Evolutionary conservation across 2,113 vertebrate species (phyloP), one percentile per base, ranked within the genome.

Genomic region (Leuciscus idus): DNA sequence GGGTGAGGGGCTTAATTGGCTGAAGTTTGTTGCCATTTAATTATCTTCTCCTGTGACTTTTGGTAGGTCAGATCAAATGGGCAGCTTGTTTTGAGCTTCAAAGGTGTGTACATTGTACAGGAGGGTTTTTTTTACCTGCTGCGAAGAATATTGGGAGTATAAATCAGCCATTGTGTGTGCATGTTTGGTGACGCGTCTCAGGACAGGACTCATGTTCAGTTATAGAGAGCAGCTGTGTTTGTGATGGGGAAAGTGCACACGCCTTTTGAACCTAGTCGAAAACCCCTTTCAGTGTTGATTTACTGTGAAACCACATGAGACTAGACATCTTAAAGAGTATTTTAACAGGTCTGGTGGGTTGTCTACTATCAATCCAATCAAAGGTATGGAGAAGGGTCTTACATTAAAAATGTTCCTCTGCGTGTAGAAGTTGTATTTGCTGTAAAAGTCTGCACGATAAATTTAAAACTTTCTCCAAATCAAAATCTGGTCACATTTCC

Each of bases 151-250:
- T 1, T 57, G 30, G 6, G 10, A 79, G 55, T 43, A 33, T 79
- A 79, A 79, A 79, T 79, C 55, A 43, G 21, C 19, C 52, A 33
- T 75, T 75, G 66, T 70, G 66, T 11, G 28, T 52, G 28, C 15
- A 1, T 39, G 30, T 61, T 6, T 79, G 10, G 11, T 61, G 30
- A 39, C 10, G 33, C 62, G 77, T 61, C 28, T 36, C 57, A 55
- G 76, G n/a, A 57, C 36, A 55, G 76, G 36, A 23, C 12, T 80
- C 21, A 17, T 57, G 36, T 80, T 61, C 0, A 39, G 21, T 61
- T 80, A 39, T 57, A 80, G 13, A 28, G 43, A 80, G 23, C 77
- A 80, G 55, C 52, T 78, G 76, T 80, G 77, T 80, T 80, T 62
- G 33, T 13, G 0, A 39, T 17, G 77, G 28, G 7, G 55, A 39